A percentile compares a stretch with the other conserved stretches of the same genome.
phyloP scores from a whole-genome alignment of 2,113 vertebrate species.

The Arenaria interpres region DNA sequence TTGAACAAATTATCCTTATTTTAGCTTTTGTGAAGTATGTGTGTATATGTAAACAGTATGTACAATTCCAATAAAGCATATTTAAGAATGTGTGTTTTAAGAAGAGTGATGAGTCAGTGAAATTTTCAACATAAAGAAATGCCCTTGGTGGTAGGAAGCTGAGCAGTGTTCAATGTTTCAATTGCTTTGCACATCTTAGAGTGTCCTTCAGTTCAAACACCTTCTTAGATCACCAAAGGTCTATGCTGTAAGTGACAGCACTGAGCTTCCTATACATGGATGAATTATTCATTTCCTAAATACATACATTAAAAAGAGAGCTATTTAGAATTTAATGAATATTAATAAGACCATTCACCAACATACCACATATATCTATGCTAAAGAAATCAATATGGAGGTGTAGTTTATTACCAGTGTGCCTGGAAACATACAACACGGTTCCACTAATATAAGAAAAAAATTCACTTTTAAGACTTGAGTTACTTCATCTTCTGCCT shows the following conservation, averaged over 20 bases:
- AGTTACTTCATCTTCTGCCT: conserved; percentile 37
- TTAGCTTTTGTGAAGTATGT: background rate
- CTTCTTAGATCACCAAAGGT: conserved; percentile 43
- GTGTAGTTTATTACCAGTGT: conserved; percentile 10
- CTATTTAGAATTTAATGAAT: conserved; percentile 63
- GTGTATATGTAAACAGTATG: background rate
- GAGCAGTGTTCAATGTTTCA: background rate
- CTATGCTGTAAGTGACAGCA: conserved; percentile 41
- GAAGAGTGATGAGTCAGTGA: conserved; percentile 6
- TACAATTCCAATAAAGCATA: background rate
- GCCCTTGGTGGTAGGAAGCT: background rate
- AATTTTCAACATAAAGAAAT: background rate
- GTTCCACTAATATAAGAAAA: conserved; percentile 13
- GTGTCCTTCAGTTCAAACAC: conserved; percentile 49
- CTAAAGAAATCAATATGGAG: conserved; percentile 38
- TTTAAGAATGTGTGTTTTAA: background rate
- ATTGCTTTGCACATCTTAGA: conserved; percentile 14
- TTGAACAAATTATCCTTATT: background rate
- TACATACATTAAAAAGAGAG: conserved; percentile 56
- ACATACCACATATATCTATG: conserved; percentile 8
- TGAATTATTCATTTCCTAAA: conserved; percentile 68
- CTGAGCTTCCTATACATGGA: conserved; percentile 36
- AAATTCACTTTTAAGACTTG: background rate
- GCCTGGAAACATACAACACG: background rate
- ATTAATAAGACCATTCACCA: conserved; percentile 53